Conservation (phyloP, 2,888 invertebrate species). For the Callyntrura sp. region DNA sequence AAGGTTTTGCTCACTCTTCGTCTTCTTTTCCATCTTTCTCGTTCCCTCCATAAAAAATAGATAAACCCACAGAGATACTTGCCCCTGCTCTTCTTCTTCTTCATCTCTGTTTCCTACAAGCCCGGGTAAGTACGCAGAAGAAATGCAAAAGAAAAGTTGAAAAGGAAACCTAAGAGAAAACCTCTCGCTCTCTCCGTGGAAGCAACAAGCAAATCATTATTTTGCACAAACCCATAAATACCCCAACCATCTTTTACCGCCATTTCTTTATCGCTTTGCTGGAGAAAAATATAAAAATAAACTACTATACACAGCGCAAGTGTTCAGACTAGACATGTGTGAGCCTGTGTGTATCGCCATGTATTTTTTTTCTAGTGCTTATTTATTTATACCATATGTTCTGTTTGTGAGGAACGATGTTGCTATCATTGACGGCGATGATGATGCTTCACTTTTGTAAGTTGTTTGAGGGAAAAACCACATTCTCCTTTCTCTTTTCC, state of each 20-base stretch:
- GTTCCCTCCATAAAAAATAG: constrained; percentile 29
- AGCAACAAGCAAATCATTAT: constrained; percentile 70
- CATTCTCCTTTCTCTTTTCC: constrained; percentile 31
- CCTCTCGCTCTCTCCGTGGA: too few relatives aligned
- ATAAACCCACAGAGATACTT: too few relatives aligned
- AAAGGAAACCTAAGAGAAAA: constrained; percentile 13
- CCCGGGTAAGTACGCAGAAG: too few relatives aligned
- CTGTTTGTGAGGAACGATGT: constrained; percentile 38
- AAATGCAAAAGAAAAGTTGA: constrained; percentile 19
- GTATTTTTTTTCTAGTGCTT: constrained; percentile 34
- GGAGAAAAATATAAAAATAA: too few relatives aligned
- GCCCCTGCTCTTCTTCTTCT: background rate
- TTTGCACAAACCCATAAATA: constrained; percentile 25
- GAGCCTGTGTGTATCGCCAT: background rate
- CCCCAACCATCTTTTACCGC: too few relatives aligned
- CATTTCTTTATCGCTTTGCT: too few relatives aligned
- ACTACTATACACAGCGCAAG: too few relatives aligned
- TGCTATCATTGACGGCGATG: too few relatives aligned
- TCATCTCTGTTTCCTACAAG: too few relatives aligned
- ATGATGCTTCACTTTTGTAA: constrained; percentile 1
- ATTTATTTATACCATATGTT: constrained; percentile 41
- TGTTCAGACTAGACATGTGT: background rate
- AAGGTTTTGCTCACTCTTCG: too few relatives aligned
- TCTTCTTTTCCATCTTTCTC: too few relatives aligned
- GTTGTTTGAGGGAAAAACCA: constrained; percentile 9